phyloP scores from a whole-genome alignment of 1,140 invertebrate species.

The Ceratosolen fusciceps region DNA sequence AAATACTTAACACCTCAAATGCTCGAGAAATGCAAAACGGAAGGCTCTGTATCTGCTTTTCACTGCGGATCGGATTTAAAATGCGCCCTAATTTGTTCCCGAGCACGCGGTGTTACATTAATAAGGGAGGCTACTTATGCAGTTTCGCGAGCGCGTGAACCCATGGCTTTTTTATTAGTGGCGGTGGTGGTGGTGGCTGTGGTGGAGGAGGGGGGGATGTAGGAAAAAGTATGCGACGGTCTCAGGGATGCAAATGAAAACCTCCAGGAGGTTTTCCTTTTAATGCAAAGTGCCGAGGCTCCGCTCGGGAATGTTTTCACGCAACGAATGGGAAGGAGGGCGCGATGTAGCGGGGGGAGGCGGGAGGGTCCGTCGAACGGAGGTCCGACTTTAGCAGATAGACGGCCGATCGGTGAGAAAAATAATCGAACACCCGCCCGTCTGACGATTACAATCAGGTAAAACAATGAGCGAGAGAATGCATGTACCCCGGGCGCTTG shows the following conservation, averaged over 20 bases:
- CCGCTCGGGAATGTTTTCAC: too few relatives aligned
- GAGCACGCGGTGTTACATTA: constrained; percentile 53
- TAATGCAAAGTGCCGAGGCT: constrained; percentile 30
- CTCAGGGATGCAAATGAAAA: constrained; percentile 31
- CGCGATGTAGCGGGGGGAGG: too few relatives aligned
- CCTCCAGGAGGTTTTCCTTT: constrained; percentile 23
- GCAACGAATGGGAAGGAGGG: too few relatives aligned
- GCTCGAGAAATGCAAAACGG: constrained; percentile 67
- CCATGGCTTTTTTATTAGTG: constrained; percentile 43
- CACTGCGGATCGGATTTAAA: constrained; percentile 66
- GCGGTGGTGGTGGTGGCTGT: neutral
- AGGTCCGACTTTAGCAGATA: too few relatives aligned
- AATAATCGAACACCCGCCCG: neutral
- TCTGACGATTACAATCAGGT: neutral
- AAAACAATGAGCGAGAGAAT: constrained; percentile 9
- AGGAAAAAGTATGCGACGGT: neutral
- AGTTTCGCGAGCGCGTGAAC: constrained; percentile 7
- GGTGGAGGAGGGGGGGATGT: too few relatives aligned
- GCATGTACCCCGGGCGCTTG: neutral
- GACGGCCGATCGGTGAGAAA: neutral
- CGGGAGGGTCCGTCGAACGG: too few relatives aligned
- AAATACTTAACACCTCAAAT: constrained; percentile 70
- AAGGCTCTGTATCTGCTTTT: neutral
- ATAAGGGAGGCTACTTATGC: constrained; percentile 28
- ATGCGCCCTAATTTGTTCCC: constrained; percentile 66